Evolutionary conservation across 2,888 invertebrate species (phyloP).

Genomic region (Oxycera nigricornis): DNA sequence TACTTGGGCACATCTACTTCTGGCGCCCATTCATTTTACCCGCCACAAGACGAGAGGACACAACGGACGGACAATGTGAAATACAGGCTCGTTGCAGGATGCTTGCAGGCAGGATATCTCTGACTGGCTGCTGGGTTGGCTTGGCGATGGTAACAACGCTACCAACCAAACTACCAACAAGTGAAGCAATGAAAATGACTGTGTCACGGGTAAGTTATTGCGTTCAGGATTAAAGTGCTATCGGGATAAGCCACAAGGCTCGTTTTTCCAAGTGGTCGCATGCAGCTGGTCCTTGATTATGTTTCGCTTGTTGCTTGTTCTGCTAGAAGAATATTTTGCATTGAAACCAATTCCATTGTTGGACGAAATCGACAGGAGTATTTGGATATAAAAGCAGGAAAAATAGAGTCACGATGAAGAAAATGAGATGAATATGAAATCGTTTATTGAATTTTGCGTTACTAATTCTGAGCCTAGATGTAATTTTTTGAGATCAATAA

Average conservation of each 20-base stretch:
- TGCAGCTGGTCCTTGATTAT: slow-evolving; percentile 33
- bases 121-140: neutral
- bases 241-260: slow-evolving; percentile 33
- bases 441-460: no score
- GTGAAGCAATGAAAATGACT: slow-evolving; percentile 31
- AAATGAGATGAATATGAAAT: no score
- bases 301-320: slow-evolving; percentile 26
- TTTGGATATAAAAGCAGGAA: no score
- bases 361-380: no score
- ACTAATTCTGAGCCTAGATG: no score
- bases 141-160: neutral
- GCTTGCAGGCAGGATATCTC: neutral
- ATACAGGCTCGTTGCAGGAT: neutral
- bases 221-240: slow-evolving; percentile 26
- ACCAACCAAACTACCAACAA: neutral
- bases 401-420: no score
- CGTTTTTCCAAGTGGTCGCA: neutral
- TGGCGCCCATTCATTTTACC: slow-evolving; percentile 10
- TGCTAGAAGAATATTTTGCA: no score
- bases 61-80: neutral
- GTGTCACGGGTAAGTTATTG: slow-evolving; percentile 33
- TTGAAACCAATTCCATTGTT: no score
- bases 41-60: slow-evolving; percentile 2
- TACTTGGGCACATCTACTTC: neutral
- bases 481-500: no score